Conservation (phyloP, 1,140 invertebrate genomes). For the Drosophila suzukii region DNA sequence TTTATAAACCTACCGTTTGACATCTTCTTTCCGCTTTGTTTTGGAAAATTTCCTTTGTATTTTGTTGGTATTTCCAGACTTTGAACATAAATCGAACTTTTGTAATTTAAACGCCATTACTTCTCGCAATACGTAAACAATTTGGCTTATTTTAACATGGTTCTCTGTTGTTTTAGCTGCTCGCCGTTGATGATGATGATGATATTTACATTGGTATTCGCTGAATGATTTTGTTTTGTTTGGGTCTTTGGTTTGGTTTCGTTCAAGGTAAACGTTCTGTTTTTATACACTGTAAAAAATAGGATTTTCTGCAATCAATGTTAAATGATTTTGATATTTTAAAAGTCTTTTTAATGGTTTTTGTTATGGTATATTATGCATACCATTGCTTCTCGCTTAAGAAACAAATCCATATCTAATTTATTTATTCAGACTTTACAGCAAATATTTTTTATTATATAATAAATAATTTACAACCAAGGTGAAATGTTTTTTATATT, state of each 20-base stretch:
- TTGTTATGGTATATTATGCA: too few species aligned
- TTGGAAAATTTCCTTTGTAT: conserved; percentile 28
- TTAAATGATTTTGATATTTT: too few species aligned
- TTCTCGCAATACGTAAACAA: conserved; percentile 69
- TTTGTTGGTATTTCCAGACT: conserved; percentile 24
- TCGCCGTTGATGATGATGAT: conserved; percentile 13
- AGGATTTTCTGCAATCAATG: neutral
- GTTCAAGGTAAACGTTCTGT: conserved; percentile 64
- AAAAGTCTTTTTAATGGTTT: too few species aligned
- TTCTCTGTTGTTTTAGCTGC: conserved; percentile 23
- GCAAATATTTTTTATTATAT: too few species aligned
- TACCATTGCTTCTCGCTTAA: too few species aligned
- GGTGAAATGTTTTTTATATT: too few species aligned
- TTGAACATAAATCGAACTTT: conserved; percentile 37
- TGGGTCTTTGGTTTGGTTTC: conserved; percentile 21
- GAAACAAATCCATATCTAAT: too few species aligned
- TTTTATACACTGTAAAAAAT: conserved; percentile 2
- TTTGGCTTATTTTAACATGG: conserved; percentile 41
- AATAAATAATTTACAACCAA: too few species aligned
- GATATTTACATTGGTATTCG: conserved; percentile 42
- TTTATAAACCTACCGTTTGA: conserved; percentile 18
- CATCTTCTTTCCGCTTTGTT: conserved; percentile 2
- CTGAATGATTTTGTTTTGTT: conserved; percentile 49
- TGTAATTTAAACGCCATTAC: conserved; percentile 79
- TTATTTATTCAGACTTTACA: too few species aligned